A percentile compares a stretch with the other conserved stretches of the same genome.
phyloP scores from a whole-genome alignment of 64 coral and sea anemone species.

The Porites lutea region DNA sequence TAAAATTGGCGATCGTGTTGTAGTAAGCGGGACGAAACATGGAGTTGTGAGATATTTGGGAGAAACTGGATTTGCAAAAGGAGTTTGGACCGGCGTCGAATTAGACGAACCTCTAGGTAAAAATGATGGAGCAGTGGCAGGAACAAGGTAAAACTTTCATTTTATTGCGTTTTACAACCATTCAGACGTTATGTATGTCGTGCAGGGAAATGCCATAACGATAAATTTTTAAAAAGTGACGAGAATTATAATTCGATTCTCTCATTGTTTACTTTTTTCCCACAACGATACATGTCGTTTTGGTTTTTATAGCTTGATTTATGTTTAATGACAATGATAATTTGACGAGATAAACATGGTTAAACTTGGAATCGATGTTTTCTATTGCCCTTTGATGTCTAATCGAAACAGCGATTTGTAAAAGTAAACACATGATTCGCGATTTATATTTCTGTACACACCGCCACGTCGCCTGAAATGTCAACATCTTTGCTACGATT shows the following conservation, averaged over 20 bases:
- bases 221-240: too few relatives aligned
- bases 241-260: too few relatives aligned
- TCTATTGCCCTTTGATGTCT: not conserved
- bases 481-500: not conserved
- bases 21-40: conserved; percentile 91
- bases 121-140: conserved; percentile 97
- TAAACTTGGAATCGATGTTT: not conserved
- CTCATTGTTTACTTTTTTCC: too few relatives aligned
- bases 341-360: not conserved
- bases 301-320: not conserved
- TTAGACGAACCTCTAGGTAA: conserved; percentile 94
- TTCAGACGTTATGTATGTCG: not conserved
- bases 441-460: not conserved
- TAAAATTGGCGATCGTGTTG: conserved; percentile 91
- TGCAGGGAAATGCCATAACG: not conserved
- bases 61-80: conserved; percentile 97
- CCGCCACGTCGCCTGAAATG: not conserved
- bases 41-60: conserved; percentile 92
- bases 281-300: not conserved
- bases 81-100: conserved; percentile 95
- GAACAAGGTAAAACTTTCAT: conserved; percentile 79
- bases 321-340: not conserved
- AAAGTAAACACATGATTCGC: not conserved
- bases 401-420: too few relatives aligned
- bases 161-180: not conserved